Evolutionary conservation across 2,888 invertebrate genomes (phyloP).

Genomic region (Drosophila anomalipes): DNA sequence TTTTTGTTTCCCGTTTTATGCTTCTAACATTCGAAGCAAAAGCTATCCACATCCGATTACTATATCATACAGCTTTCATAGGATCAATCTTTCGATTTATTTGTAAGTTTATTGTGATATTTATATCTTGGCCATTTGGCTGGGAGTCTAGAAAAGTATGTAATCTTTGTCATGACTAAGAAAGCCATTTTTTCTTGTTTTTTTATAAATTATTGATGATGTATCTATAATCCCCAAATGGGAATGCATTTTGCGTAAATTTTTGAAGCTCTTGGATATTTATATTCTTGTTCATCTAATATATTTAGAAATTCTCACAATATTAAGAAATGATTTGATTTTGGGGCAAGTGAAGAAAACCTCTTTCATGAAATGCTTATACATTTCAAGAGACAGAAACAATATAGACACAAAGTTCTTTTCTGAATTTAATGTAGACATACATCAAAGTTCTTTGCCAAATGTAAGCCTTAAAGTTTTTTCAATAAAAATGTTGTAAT

Average conservation of each 20-base stretch:
- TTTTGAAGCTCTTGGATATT: not conserved
- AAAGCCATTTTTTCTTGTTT: too few species aligned
- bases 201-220: not conserved
- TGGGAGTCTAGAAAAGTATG: not conserved
- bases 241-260: not conserved
- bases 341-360: not conserved
- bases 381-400: not conserved
- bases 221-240: not conserved
- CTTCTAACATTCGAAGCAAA: not conserved
- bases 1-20: not conserved
- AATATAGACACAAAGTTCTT: not conserved
- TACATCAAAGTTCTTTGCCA: not conserved
- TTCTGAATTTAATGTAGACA: not conserved
- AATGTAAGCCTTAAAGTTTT: not conserved
- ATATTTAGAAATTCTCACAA: not conserved
- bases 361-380: not conserved
- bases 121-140: not conserved
- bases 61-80: not conserved
- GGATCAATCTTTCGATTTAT: not conserved
- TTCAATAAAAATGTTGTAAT: not conserved
- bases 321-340: not conserved
- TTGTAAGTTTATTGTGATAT: not conserved
- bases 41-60: not conserved
- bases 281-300: not conserved
- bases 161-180: not conserved